Percentiles rank a stretch among this genome's conserved stretches.
Evolutionary conservation across 2,888 invertebrate species (phyloP).

Genomic region (Julus scandinavius): DNA sequence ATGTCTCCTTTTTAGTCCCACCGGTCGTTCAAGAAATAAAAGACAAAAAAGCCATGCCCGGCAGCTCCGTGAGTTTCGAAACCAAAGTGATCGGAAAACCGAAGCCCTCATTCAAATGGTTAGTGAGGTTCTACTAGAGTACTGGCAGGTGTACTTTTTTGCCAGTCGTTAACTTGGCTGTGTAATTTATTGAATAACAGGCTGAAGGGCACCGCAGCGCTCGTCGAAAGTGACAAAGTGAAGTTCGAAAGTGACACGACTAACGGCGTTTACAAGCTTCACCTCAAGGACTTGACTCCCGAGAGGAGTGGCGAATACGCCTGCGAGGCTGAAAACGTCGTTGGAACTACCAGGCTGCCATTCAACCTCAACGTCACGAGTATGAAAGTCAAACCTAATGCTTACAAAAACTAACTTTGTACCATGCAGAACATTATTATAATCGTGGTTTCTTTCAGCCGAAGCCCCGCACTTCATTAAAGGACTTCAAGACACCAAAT

Average conservation of each 20-base stretch:
- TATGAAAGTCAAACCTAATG: background rate
- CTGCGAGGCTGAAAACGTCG: constrained; percentile 79
- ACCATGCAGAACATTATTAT: background rate
- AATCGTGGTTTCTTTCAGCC: constrained; percentile 59
- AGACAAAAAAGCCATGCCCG: constrained; percentile 57
- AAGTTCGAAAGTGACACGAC: constrained; percentile 68
- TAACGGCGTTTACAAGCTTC: constrained; percentile 72
- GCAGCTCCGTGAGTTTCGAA: constrained; percentile 55
- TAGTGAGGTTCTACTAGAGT: background rate
- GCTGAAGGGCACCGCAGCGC: constrained; percentile 78
- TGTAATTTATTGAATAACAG: constrained; percentile 63
- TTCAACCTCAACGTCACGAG: constrained; percentile 57
- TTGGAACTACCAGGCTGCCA: constrained; percentile 74
- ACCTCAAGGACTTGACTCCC: constrained; percentile 76
- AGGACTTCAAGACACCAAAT: constrained; percentile 62
- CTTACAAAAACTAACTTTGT: no score
- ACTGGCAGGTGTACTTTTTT: background rate
- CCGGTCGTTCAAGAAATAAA: constrained; percentile 56
- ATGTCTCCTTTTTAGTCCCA: constrained; percentile 51
- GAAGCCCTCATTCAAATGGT: constrained; percentile 57
- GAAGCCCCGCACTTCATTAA: constrained; percentile 63
- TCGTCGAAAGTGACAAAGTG: constrained; percentile 60
- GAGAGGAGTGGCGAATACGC: constrained; percentile 83
- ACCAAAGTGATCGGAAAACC: constrained; percentile 57
- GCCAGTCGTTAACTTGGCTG: background rate